phyloP scores from a whole-genome alignment of 2,113 vertebrate species.

The Chaetodon auriga region DNA sequence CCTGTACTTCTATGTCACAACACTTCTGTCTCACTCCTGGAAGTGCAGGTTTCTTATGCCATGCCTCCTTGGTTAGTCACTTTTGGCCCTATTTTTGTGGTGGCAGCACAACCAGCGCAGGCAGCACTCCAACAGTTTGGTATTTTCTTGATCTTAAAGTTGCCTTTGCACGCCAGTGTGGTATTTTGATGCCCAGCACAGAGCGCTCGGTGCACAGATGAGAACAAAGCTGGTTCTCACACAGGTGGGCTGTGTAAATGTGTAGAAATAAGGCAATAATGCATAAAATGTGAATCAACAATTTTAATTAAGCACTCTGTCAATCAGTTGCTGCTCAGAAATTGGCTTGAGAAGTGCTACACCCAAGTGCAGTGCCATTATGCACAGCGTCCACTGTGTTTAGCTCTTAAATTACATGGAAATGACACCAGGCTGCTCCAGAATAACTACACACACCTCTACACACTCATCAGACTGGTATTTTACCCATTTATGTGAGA shows the following conservation, averaged over 20 bases:
- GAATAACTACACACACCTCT: constrained; percentile 1
- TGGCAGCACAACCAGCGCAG: neutral
- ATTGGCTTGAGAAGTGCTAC: neutral
- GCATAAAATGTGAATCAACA: neutral
- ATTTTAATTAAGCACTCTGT: neutral
- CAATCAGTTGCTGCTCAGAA: too few species aligned
- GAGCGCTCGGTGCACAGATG: neutral
- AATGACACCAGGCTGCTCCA: neutral
- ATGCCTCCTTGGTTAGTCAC: constrained; percentile 2
- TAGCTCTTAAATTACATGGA: neutral
- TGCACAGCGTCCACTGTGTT: neutral
- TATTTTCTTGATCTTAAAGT: neutral
- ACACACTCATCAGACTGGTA: neutral
- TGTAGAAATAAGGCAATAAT: neutral
- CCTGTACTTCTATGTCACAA: constrained; percentile 25
- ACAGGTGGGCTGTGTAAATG: too few species aligned
- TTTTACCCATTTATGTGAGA: neutral
- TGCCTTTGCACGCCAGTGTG: neutral
- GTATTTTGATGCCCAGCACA: neutral
- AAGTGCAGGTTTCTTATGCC: constrained; percentile 42
- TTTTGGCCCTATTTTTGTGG: neutral
- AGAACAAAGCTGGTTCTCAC: too few species aligned
- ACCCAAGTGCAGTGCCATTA: neutral
- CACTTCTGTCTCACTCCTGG: constrained; percentile 18
- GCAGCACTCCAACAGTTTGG: neutral